These are phyloP conservation scores for Xestia xanthographa DNA, from an alignment of 2,888 invertebrate species.

Conservation along the genomic window DNA sequence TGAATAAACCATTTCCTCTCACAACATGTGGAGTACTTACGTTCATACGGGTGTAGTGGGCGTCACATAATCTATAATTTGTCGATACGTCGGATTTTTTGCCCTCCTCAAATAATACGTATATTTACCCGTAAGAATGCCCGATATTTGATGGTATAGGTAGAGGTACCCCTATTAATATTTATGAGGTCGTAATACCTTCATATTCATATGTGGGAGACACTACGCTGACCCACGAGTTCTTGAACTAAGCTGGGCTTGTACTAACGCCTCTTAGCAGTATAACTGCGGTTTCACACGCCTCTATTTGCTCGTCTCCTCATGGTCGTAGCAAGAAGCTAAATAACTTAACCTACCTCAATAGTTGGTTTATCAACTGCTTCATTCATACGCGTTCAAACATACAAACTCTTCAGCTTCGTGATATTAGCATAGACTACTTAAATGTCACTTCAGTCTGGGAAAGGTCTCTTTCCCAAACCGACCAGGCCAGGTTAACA, in stretches of 20 bases:
- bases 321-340: neutral
- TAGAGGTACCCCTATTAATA: constrained; percentile 48
- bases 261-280: neutral
- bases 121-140: constrained; percentile 45
- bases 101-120: constrained; percentile 25
- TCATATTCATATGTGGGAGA: constrained; percentile 31
- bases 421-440: neutral
- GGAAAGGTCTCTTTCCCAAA: no score
- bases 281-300: neutral
- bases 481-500: no score
- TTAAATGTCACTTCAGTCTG: no score
- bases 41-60: constrained; percentile 29
- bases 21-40: constrained; percentile 25
- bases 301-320: neutral
- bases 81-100: constrained; percentile 42
- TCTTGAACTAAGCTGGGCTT: constrained; percentile 17
- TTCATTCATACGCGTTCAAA: neutral
- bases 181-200: constrained; percentile 52
- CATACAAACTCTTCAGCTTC: neutral
- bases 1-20: constrained; percentile 49
- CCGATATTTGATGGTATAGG: constrained; percentile 32
- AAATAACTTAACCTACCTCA: neutral
- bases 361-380: neutral
- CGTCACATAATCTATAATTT: constrained; percentile 37
- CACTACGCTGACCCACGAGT: neutral